Conservation (phyloP, 2,113 vertebrate genomes). For the Pseudorasbora parva region DNA sequence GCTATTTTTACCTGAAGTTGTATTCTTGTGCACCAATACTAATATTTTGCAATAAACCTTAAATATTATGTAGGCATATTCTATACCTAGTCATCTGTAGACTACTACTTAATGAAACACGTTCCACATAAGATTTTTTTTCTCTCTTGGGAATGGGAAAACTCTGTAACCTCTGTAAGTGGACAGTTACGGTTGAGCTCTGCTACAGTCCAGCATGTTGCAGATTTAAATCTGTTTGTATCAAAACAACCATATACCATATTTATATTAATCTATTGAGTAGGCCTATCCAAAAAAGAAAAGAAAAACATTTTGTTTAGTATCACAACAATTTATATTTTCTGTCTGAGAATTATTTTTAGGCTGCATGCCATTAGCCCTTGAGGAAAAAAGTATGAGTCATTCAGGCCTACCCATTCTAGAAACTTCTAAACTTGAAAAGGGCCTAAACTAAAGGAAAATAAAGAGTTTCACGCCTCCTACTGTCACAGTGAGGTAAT, state of each 20-base stretch:
- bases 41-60: too few species aligned
- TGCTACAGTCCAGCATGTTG: background rate
- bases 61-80: too few species aligned
- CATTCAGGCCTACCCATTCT: constrained; percentile 22
- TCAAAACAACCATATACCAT: too few species aligned
- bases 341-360: background rate
- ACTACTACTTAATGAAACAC: too few species aligned
- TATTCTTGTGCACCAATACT: too few species aligned
- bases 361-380: background rate
- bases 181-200: background rate
- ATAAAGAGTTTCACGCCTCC: background rate
- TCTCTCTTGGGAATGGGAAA: background rate
- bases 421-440: constrained; percentile 25
- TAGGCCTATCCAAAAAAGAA: background rate
- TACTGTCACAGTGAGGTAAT: background rate
- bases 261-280: background rate
- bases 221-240: too few species aligned
- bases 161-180: background rate
- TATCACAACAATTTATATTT: background rate
- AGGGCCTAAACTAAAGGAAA: background rate
- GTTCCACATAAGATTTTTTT: too few species aligned
- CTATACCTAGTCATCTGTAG: too few species aligned
- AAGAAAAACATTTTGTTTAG: background rate
- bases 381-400: constrained; percentile 1
- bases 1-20: background rate